A percentile compares a stretch with the other conserved stretches of the same genome.
phyloP scores from a whole-genome alignment of 1,140 invertebrate genomes.

The Cheumatopsyche charites region DNA sequence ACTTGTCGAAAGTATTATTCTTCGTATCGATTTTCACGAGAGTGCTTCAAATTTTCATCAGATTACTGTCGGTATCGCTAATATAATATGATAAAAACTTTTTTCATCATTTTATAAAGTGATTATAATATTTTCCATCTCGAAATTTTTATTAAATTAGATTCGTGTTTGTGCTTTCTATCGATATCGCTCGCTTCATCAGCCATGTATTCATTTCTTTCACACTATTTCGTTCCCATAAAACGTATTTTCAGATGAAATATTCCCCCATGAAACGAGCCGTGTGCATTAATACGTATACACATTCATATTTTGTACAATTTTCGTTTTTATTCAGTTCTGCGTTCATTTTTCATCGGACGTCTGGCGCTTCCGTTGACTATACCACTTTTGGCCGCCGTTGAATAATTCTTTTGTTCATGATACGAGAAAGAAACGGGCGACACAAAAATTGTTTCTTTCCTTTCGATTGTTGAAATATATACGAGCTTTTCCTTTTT shows the following conservation, averaged over 20 bases:
- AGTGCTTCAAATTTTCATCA: neutral
- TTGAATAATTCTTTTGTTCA: slow-evolving; percentile 41
- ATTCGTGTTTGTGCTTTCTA: too few relatives aligned
- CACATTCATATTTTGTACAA: neutral
- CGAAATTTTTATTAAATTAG: too few relatives aligned
- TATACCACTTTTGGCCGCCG: slow-evolving; percentile 25
- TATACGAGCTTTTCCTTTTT: slow-evolving; percentile 2
- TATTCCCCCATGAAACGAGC: too few relatives aligned
- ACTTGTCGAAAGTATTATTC: slow-evolving; percentile 11
- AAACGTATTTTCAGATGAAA: too few relatives aligned
- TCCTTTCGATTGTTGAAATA: slow-evolving; percentile 1
- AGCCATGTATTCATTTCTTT: too few relatives aligned
- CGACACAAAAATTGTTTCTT: slow-evolving; percentile 16
- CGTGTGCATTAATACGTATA: too few relatives aligned
- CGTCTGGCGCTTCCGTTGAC: slow-evolving; percentile 32
- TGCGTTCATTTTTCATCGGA: slow-evolving; percentile 28
- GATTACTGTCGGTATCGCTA: neutral
- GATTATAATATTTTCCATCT: neutral
- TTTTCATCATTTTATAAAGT: neutral
- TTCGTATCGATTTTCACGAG: neutral
- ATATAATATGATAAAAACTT: slow-evolving; percentile 1
- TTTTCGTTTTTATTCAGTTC: slow-evolving; percentile 20
- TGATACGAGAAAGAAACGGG: slow-evolving; percentile 22
- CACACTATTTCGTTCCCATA: too few relatives aligned
- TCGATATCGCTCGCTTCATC: too few relatives aligned